Conservation (phyloP, 2,113 vertebrate genomes). For the Aegotheles bennettii region DNA sequence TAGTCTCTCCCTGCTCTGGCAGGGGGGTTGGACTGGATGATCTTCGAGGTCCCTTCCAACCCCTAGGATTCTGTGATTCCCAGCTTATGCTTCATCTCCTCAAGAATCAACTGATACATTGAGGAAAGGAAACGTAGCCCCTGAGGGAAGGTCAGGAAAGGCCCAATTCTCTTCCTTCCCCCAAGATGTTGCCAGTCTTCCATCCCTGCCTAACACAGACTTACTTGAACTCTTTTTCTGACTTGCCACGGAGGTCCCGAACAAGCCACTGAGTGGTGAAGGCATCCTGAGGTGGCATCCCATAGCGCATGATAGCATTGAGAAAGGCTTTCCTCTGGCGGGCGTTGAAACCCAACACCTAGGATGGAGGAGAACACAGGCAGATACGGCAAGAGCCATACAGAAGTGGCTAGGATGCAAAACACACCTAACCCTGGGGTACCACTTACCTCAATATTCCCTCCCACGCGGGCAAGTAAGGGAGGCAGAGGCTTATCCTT, state of each 20-base stretch:
- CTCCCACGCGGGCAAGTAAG: conserved; percentile 92
- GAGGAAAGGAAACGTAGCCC: not conserved
- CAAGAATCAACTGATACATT: not conserved
- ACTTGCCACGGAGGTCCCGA: conserved; percentile 93
- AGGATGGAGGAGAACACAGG: not conserved
- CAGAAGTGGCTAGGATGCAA: not conserved
- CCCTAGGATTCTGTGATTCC: no score
- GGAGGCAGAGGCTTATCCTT: conserved; percentile 96
- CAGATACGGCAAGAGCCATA: not conserved
- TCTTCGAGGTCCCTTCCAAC: no score
- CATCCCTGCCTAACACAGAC: conserved; percentile 9
- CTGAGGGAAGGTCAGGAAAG: not conserved
- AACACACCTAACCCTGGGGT: not conserved
- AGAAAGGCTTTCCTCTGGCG: conserved; percentile 97
- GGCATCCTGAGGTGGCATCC: conserved; percentile 98
- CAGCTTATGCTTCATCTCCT: not conserved
- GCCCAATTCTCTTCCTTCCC: not conserved
- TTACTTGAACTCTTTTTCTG: conserved; percentile 98
- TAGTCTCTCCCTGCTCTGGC: not conserved
- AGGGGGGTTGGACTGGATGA: no score
- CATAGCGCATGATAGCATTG: conserved; percentile 98
- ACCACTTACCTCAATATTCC: conserved; percentile 91
- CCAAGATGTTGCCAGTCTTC: not conserved
- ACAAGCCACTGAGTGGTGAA: conserved; percentile 99
- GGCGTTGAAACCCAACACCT: conserved; percentile 97